These are phyloP conservation scores for Noctua pronuba DNA, from an alignment of 2,888 invertebrate genomes.

Conservation along the genomic window DNA sequence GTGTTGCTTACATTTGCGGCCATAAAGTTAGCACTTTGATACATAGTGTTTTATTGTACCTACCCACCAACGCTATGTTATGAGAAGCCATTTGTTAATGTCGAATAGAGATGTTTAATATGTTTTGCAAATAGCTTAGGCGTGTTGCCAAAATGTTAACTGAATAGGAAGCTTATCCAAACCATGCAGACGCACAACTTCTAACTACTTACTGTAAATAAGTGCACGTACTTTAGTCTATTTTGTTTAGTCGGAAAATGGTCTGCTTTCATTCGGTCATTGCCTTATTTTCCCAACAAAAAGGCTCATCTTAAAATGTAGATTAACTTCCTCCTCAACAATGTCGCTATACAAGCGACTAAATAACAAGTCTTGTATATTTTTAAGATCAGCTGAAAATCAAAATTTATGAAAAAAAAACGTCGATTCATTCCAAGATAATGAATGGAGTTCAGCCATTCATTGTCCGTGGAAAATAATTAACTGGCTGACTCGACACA, in stretches of 20 bases:
- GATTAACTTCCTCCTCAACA: slow-evolving; percentile 44
- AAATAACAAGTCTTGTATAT: slow-evolving; percentile 55
- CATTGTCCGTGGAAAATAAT: slow-evolving; percentile 87
- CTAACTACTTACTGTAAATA: slow-evolving; percentile 62
- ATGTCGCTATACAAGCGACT: slow-evolving; percentile 37
- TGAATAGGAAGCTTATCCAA: slow-evolving; percentile 72
- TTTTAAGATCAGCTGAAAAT: slow-evolving; percentile 68
- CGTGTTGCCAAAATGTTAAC: slow-evolving; percentile 79
- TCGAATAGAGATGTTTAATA: slow-evolving; percentile 76
- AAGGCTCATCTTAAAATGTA: slow-evolving; percentile 25
- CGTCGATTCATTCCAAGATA: slow-evolving; percentile 78
- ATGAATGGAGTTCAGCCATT: slow-evolving; percentile 82
- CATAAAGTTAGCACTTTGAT: slow-evolving; percentile 60
- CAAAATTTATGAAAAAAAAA: slow-evolving; percentile 71
- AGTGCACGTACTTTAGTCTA: slow-evolving; percentile 62
- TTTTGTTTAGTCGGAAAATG: slow-evolving; percentile 32
- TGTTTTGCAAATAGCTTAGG: slow-evolving; percentile 77
- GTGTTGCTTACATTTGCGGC: slow-evolving; percentile 63
- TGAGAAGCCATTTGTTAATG: slow-evolving; percentile 77
- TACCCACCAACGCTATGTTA: slow-evolving; percentile 68
- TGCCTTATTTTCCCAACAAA: slow-evolving; percentile 19
- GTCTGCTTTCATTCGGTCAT: slow-evolving; percentile 36
- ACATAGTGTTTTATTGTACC: slow-evolving; percentile 63
- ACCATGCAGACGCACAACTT: slow-evolving; percentile 65
- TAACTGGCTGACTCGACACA: slow-evolving; percentile 87